Conservation (phyloP, 2,113 vertebrate genomes). For the Myotis yumanensis region DNA sequence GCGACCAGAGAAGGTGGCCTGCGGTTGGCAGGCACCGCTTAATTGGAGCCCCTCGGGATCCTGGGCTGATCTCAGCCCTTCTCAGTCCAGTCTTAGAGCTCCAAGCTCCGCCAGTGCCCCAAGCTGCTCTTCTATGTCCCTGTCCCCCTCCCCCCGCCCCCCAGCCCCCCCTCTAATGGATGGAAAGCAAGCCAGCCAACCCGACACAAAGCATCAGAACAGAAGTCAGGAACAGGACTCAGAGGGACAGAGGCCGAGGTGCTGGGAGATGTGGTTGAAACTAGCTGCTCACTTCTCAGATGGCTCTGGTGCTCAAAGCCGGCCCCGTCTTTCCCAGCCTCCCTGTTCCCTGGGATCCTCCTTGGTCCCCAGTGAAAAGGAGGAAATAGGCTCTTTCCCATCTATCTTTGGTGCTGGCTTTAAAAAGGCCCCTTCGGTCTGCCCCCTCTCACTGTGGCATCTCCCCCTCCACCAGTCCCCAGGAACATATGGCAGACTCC, state of each 20-base stretch:
- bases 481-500: slow-evolving; percentile 2
- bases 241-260: background rate
- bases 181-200: background rate
- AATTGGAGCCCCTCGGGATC: background rate
- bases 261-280: background rate
- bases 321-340: background rate
- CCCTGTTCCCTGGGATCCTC: background rate
- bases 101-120: background rate
- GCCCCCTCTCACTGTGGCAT: background rate
- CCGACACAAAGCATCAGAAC: background rate
- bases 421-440: background rate
- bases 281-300: background rate
- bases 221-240: background rate
- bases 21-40: background rate
- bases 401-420: background rate
- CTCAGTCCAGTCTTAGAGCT: background rate
- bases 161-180: background rate
- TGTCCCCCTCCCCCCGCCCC: background rate
- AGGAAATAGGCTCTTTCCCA: background rate
- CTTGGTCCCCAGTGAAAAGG: background rate
- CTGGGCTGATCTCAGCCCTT: background rate
- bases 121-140: background rate
- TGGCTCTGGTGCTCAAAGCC: background rate
- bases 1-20: background rate
- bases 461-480: background rate